Evolutionary conservation across 2,888 invertebrate species (phyloP).

Genomic region (Achlya flavicornis): DNA sequence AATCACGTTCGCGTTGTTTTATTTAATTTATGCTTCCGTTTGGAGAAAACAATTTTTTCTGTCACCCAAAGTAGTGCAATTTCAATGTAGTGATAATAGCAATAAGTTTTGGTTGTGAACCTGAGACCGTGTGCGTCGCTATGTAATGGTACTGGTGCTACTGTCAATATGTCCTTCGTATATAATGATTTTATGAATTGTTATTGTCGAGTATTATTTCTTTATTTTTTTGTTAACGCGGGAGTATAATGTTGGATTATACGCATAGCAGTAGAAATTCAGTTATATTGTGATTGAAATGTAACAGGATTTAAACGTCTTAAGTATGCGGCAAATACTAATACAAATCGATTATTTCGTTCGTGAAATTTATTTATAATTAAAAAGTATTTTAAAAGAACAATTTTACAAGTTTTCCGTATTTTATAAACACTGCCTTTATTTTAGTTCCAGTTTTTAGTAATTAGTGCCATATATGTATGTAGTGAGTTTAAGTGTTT

Average conservation of each 20-base stretch:
- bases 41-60: conserved; percentile 57
- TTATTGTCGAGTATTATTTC: conserved; percentile 77
- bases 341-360: conserved; percentile 16
- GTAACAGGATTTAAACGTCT: conserved; percentile 63
- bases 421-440: conserved; percentile 57
- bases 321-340: conserved; percentile 25
- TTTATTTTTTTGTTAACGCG: conserved; percentile 65
- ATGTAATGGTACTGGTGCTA: conserved; percentile 67
- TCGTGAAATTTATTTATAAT: not conserved
- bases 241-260: conserved; percentile 70
- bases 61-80: conserved; percentile 78
- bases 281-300: conserved; percentile 82
- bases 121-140: conserved; percentile 63
- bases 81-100: conserved; percentile 79
- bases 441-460: conserved; percentile 62
- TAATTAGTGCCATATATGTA: conserved; percentile 77
- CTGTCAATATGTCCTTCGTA: conserved; percentile 67
- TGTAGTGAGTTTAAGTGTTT: conserved; percentile 69
- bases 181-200: conserved; percentile 75
- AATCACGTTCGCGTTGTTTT: conserved; percentile 50
- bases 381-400: not conserved
- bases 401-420: conserved; percentile 3
- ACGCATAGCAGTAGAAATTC: conserved; percentile 66
- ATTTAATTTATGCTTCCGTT: conserved; percentile 67
- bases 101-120: conserved; percentile 83